A percentile compares a stretch with the other conserved stretches of the same genome.
Conservation (phyloP, 2,797 vertebrate genomes). For the Antennarius maculatus region DNA sequence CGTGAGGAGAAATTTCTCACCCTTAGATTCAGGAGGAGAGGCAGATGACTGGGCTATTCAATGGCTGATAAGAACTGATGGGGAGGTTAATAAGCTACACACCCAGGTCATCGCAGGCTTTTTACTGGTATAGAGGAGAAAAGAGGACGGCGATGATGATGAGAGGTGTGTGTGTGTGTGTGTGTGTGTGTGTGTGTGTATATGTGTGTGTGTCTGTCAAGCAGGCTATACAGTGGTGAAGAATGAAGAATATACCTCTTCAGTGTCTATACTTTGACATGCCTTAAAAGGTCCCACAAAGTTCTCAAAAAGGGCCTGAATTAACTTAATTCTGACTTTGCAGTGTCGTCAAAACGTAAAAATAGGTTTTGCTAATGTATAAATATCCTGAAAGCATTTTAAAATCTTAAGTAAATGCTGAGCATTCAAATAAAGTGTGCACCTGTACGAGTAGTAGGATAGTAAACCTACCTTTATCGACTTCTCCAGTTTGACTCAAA, state of each 20-base stretch:
- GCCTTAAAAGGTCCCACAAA: constrained; percentile 50
- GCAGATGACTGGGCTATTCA: constrained; percentile 75
- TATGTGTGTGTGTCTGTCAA: background rate
- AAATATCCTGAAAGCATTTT: background rate
- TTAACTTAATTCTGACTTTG: constrained; percentile 12
- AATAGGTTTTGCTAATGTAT: background rate
- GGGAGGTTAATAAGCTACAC: constrained; percentile 82
- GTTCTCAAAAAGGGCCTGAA: constrained; percentile 38
- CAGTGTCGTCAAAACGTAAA: background rate
- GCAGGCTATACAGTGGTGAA: constrained; percentile 16
- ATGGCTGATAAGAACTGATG: constrained; percentile 79
- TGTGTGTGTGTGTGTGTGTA: constrained; percentile 10
- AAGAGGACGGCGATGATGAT: constrained; percentile 62
- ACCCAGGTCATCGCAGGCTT: constrained; percentile 75
- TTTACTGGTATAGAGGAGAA: constrained; percentile 67
- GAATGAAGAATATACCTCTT: constrained; percentile 34
- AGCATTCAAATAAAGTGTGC: background rate
- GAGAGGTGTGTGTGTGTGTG: constrained; percentile 10
- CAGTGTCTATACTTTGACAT: constrained; percentile 43
- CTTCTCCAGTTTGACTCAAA: no score
- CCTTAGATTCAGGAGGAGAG: constrained; percentile 66
- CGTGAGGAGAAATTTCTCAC: constrained; percentile 57
- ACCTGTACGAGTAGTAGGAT: background rate
- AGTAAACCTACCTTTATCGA: background rate
- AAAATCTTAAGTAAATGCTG: background rate